Evolutionary conservation across 2,797 vertebrate species (phyloP).

Genomic region (Manis pentadactyla): DNA sequence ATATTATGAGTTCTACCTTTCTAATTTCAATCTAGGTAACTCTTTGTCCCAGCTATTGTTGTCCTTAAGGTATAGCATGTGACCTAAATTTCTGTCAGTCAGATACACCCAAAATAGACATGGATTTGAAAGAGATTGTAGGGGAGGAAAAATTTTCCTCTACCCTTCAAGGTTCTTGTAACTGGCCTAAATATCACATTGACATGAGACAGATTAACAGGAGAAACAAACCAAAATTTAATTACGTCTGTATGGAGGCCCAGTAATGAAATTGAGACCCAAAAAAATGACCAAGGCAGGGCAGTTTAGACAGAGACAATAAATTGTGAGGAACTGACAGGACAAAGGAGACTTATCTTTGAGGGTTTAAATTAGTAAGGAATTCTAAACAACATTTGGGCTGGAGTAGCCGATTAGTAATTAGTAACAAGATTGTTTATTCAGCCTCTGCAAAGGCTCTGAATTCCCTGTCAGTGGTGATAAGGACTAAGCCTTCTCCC

Average conservation of each 20-base stretch:
- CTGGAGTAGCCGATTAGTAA: no score
- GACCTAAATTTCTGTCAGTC: background rate
- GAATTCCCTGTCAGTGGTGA: background rate
- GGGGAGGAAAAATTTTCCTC: background rate
- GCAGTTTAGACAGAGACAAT: background rate
- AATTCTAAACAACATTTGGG: no score
- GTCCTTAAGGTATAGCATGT: background rate
- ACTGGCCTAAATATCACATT: background rate
- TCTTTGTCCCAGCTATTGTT: background rate
- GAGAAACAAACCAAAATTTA: background rate
- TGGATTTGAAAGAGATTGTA: background rate
- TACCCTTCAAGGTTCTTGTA: background rate
- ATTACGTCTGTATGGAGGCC: background rate
- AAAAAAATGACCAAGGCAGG: background rate
- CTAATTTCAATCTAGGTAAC: background rate
- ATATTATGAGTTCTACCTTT: background rate
- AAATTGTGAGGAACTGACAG: background rate
- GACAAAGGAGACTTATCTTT: background rate
- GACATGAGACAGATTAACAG: background rate
- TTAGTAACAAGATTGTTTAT: background rate
- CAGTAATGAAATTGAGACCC: background rate
- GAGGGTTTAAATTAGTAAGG: no score
- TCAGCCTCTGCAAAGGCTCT: background rate
- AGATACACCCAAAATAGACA: background rate
- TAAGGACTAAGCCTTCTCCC: background rate